Conservation (phyloP, 2,797 vertebrate genomes). For the Hemitrygon akajei region DNA sequence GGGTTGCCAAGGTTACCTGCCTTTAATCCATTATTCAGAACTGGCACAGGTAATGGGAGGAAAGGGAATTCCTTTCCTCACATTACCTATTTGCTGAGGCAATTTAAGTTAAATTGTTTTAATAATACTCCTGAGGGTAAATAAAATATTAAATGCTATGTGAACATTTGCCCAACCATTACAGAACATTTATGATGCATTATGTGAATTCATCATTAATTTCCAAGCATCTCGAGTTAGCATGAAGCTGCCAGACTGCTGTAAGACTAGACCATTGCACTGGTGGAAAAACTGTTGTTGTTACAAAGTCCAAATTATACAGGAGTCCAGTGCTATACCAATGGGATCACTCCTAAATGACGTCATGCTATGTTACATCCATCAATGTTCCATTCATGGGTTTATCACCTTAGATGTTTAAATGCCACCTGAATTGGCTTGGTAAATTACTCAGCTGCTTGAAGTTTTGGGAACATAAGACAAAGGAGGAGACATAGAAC, state of each 20-base stretch:
- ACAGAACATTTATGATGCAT: background rate
- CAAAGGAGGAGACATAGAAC: too few relatives aligned
- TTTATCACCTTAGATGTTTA: too few relatives aligned
- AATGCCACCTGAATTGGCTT: too few relatives aligned
- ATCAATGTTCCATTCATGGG: too few relatives aligned
- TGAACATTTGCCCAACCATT: background rate
- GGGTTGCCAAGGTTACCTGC: too few relatives aligned
- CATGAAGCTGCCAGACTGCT: background rate
- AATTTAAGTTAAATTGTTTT: background rate
- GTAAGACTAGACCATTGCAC: background rate
- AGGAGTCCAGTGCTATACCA: too few relatives aligned
- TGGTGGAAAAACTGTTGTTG: too few relatives aligned
- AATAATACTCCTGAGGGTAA: background rate
- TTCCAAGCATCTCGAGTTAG: background rate
- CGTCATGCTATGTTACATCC: too few relatives aligned
- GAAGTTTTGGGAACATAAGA: too few relatives aligned
- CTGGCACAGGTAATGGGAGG: background rate
- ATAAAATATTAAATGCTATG: background rate
- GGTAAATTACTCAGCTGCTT: background rate
- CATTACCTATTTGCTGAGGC: background rate
- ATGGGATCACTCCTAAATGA: too few relatives aligned
- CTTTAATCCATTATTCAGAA: background rate
- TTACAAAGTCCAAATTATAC: too few relatives aligned
- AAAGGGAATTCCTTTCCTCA: background rate
- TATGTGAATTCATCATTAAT: background rate